A percentile compares a stretch with the other conserved stretches of the same genome.
Conservation (phyloP, 2,113 vertebrate species). For the Gasterosteus nipponicus region DNA sequence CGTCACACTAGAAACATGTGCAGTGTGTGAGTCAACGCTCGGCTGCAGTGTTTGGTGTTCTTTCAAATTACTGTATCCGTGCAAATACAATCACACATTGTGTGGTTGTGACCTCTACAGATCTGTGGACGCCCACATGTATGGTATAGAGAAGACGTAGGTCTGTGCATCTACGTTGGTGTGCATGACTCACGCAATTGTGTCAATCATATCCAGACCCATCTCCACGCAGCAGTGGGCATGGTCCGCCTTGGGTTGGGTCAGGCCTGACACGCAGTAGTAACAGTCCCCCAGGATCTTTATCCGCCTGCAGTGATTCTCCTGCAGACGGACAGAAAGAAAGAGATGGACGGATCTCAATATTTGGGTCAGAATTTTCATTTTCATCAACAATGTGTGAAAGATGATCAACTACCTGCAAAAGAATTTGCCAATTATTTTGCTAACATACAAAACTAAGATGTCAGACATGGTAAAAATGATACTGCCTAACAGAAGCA, state of each 20-base stretch:
- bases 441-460: background rate
- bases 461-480: background rate
- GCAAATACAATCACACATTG: background rate
- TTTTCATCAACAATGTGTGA: background rate
- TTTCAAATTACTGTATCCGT: background rate
- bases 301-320: slow-evolving; percentile 94
- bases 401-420: background rate
- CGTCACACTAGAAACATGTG: too few species aligned
- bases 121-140: background rate
- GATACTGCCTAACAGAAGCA: background rate
- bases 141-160: background rate
- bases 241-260: slow-evolving; percentile 96
- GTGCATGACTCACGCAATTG: slow-evolving; percentile 79
- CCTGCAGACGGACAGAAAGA: slow-evolving; percentile 63
- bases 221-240: slow-evolving; percentile 89
- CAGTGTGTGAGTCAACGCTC: too few species aligned
- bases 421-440: background rate
- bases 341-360: background rate
- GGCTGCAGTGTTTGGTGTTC: too few species aligned
- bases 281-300: slow-evolving; percentile 99
- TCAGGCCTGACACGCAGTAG: slow-evolving; percentile 96
- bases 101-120: background rate
- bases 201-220: slow-evolving; percentile 86
- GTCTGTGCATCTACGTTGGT: background rate
- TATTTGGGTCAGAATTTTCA: too few species aligned